A percentile compares a stretch with the other conserved stretches of the same genome.
phyloP scores from a whole-genome alignment of 1,140 invertebrate genomes.

The Procambarus virginalis region DNA sequence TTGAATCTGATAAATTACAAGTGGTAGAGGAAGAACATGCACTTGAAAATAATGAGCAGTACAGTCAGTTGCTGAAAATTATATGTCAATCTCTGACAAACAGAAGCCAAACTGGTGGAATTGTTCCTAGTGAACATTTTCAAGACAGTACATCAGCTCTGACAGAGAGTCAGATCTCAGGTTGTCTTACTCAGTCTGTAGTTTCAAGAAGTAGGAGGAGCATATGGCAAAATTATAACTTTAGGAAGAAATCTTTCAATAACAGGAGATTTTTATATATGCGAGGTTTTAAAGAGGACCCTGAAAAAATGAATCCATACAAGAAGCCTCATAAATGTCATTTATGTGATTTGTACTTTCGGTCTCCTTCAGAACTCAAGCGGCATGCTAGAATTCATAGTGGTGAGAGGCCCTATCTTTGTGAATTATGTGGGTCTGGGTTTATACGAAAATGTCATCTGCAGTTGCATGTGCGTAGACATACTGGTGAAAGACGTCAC shows the following conservation, averaged over 20 bases:
- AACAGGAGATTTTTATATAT: neutral
- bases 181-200: neutral
- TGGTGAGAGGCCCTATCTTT: slow-evolving; percentile 12
- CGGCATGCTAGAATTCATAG: slow-evolving; percentile 21
- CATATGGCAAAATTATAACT: neutral
- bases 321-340: slow-evolving; percentile 2
- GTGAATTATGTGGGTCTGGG: slow-evolving; percentile 19
- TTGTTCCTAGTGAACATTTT: too few species aligned
- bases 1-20: too few species aligned
- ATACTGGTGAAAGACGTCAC: slow-evolving; percentile 10
- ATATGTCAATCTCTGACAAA: too few species aligned
- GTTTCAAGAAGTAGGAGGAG: neutral
- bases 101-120: too few species aligned
- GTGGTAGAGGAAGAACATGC: too few species aligned
- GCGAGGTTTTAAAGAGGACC: neutral
- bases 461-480: slow-evolving; percentile 4
- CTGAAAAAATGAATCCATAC: too few species aligned
- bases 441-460: slow-evolving; percentile 22
- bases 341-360: neutral
- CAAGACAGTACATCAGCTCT: too few species aligned
- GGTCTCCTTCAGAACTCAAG: slow-evolving; percentile 12
- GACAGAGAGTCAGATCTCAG: neutral
- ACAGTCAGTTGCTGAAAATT: too few species aligned
- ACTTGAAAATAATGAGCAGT: too few species aligned
- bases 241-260: neutral